Evolutionary conservation across 2,888 invertebrate species (phyloP).

Genomic region (Druceiella hillmani): DNA sequence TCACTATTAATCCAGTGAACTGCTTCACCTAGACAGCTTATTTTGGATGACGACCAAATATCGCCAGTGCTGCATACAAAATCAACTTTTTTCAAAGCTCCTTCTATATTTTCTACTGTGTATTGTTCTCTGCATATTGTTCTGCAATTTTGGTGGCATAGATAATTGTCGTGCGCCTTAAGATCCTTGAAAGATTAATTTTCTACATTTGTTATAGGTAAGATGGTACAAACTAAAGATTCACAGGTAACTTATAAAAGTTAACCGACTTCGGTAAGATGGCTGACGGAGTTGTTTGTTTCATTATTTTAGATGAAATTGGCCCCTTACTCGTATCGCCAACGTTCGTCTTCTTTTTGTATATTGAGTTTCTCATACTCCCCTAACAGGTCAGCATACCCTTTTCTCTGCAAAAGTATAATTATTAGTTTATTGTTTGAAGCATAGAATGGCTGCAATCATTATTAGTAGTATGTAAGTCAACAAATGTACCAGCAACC

Average conservation of each 20-base stretch:
- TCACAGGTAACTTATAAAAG: slow-evolving; percentile 17
- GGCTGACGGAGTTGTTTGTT: slow-evolving; percentile 14
- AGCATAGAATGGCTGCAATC: too few species aligned
- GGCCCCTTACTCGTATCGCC: slow-evolving; percentile 7
- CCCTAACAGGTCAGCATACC: slow-evolving; percentile 9
- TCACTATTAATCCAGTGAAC: slow-evolving; percentile 2
- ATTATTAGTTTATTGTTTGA: too few species aligned
- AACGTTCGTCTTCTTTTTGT: background rate
- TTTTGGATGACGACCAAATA: slow-evolving; percentile 3
- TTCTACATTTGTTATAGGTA: slow-evolving; percentile 22
- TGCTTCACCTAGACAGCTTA: slow-evolving; percentile 1
- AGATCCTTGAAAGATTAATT: slow-evolving; percentile 20
- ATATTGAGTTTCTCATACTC: slow-evolving; percentile 11
- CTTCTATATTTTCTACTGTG: too few species aligned
- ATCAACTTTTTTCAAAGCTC: slow-evolving; percentile 1
- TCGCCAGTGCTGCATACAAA: slow-evolving; percentile 2
- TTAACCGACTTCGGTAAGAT: slow-evolving; percentile 14
- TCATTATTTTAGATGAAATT: slow-evolving; percentile 12
- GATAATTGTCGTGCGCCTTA: slow-evolving; percentile 20
- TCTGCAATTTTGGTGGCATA: slow-evolving; percentile 18
- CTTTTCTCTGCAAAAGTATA: too few species aligned
- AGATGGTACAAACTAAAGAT: slow-evolving; percentile 20
- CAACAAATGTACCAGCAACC: too few species aligned
- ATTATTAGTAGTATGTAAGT: too few species aligned
- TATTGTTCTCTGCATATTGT: too few species aligned